Percentiles rank a stretch among this genome's conserved stretches.
Evolutionary conservation across 1,140 invertebrate species (phyloP).

Genomic region (Cyrtorhinus lividipennis): DNA sequence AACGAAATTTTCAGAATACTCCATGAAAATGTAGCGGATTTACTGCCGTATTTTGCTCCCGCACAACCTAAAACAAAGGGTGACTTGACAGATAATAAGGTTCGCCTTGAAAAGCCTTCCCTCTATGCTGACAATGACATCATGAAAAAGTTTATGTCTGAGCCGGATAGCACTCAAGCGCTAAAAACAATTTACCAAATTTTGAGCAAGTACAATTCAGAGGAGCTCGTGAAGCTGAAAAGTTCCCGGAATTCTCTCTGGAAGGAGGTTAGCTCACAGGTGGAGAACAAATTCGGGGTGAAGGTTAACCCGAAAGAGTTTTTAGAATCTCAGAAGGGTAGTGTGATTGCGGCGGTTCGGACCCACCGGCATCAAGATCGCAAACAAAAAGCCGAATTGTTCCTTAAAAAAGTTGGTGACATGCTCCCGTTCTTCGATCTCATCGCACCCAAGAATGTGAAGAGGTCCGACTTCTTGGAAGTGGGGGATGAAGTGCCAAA

Average conservation of each 20-base stretch:
- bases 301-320: not conserved
- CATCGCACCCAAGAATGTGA: slow-evolving; percentile 1
- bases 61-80: too few relatives aligned
- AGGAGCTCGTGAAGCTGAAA: not conserved
- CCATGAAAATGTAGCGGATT: slow-evolving; percentile 10
- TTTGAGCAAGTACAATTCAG: not conserved
- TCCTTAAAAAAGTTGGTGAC: not conserved
- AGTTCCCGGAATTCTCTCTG: not conserved
- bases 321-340: not conserved
- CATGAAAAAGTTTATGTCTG: too few relatives aligned
- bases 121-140: too few relatives aligned
- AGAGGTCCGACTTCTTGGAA: not conserved
- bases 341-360: not conserved
- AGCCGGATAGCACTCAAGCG: not conserved
- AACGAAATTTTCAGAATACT: slow-evolving; percentile 11
- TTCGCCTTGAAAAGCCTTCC: too few relatives aligned
- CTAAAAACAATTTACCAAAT: not conserved
- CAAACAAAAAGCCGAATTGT: not conserved
- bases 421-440: not conserved
- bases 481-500: too few relatives aligned
- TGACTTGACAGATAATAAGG: too few relatives aligned
- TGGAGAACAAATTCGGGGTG: not conserved
- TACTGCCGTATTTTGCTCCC: slow-evolving; percentile 10
- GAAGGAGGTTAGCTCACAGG: not conserved
- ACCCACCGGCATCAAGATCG: not conserved